These are phyloP conservation scores for Lepetodrilus schrolli DNA, from an alignment of 2,888 invertebrate species.

Conservation along the genomic window DNA sequence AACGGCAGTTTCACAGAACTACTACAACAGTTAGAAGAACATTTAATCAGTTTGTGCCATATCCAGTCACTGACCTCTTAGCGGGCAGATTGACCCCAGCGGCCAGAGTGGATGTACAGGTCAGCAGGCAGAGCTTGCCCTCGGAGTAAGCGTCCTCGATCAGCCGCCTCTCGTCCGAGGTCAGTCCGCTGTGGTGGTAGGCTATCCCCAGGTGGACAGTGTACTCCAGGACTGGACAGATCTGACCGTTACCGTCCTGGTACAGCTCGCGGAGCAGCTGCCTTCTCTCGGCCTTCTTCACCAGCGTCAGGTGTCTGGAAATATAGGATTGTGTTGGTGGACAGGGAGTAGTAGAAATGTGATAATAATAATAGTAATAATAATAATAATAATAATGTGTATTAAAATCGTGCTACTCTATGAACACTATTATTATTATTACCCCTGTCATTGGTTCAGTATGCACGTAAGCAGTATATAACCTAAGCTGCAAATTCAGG, in stretches of 20 bases:
- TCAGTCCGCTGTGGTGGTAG: conserved; percentile 91
- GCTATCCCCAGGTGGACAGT: conserved; percentile 89
- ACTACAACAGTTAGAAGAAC: no score
- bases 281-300: conserved; percentile 78
- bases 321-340: no score
- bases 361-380: no score
- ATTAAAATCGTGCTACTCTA: no score
- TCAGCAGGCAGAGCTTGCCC: conserved; percentile 90
- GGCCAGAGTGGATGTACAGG: conserved; percentile 97
- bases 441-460: no score
- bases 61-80: conserved; percentile 79
- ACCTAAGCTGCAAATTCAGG: no score
- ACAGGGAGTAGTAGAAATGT: no score
- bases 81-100: conserved; percentile 98
- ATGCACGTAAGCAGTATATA: no score
- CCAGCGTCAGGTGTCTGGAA: conserved; percentile 78
- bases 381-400: no score
- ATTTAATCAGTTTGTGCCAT: no score
- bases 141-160: conserved; percentile 86
- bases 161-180: conserved; percentile 87
- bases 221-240: conserved; percentile 82
- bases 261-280: conserved; percentile 80
- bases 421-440: no score
- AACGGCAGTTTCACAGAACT: no score
- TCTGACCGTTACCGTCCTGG: conserved; percentile 80